phyloP scores from a whole-genome alignment of 2,797 vertebrate species.

The Euthynnus affinis region DNA sequence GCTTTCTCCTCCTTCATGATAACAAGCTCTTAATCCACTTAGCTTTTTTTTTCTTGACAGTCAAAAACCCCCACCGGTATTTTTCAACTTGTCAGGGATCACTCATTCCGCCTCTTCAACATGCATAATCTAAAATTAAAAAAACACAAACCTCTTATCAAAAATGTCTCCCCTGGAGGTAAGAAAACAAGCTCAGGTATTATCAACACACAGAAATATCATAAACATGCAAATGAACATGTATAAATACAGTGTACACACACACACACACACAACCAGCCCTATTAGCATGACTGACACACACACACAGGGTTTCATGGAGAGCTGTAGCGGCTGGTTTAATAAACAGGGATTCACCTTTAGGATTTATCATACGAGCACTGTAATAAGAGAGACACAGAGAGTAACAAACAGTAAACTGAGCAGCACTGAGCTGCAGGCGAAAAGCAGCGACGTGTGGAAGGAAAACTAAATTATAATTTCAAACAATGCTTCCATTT shows the following conservation, averaged over 20 bases:
- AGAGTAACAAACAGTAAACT: constrained; percentile 55
- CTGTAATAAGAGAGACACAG: constrained; percentile 59
- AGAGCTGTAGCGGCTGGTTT: constrained; percentile 44
- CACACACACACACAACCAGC: constrained; percentile 23
- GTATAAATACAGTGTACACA: constrained; percentile 20
- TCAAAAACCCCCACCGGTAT: constrained; percentile 47
- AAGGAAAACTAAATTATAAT: constrained; percentile 69
- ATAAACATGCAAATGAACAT: constrained; percentile 19
- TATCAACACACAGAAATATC: constrained; percentile 4
- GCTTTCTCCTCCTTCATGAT: constrained; percentile 52
- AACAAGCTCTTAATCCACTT: constrained; percentile 76
- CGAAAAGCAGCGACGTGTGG: constrained; percentile 35
- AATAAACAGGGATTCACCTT: constrained; percentile 70
- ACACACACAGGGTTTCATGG: constrained; percentile 21
- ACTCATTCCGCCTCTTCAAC: constrained; percentile 50
- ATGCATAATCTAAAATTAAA: constrained; percentile 59
- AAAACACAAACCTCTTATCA: constrained; percentile 21
- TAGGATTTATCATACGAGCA: constrained; percentile 68
- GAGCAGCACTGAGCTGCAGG: constrained; percentile 57
- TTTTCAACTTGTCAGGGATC: constrained; percentile 61
- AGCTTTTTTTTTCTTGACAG: constrained; percentile 35
- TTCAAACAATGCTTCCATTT: constrained; percentile 65
- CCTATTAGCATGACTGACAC: constrained; percentile 10
- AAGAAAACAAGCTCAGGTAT: constrained; percentile 39
- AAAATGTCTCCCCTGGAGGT: constrained; percentile 53